Base-by-base conservation (phyloP, 64 coral and sea anemone species). In the Orbicella faveolata region DNA sequence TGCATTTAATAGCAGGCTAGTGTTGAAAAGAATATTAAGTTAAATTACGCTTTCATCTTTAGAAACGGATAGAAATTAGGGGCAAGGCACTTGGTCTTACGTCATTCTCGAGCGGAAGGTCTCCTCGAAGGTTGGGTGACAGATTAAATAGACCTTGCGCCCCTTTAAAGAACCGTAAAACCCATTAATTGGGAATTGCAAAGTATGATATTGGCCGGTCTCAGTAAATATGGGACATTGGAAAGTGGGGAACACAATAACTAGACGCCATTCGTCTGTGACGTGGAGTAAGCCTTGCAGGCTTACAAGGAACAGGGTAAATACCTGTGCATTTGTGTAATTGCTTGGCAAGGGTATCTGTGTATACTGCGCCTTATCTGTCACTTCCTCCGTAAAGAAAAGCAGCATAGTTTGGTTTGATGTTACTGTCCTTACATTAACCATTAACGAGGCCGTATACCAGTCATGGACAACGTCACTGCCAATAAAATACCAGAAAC, bases 261-360 rank as follows among this genome's bases (percentile, higher is more conserved):
- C 39, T 4, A 41, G 39, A 41, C 39, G 39, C 39, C 39, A 41
- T 41, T 41, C 39, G 39, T 41, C 39, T 41, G 39, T 4, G 39
- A 41, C 39, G 4, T 41, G 39, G 39, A 41, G 39, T 41, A 41
- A 41, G 39, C 39, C 39, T 41, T 41, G 39, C 39, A 41, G 4
- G 4, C 39, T 2, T 1, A 30, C 30, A 30, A 30, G 30, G 30
- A 30, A 30, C 30, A 19, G 0, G 11, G 12, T 30, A 14, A 25
- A 25, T 57, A 79, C 77, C 77, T 55, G 20, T 11, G 52, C 77
- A 55, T 59, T 59, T 21, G 20, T 25, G 77, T 79, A 79, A 79
- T 79, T 79, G 77, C 44, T n/a, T 20, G 77, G 48, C 26, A 79
- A 52, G 21, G 77, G 77, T 55, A 79, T 79, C 21, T 79, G 77